These are phyloP conservation scores for Rachycentron canadum DNA, from an alignment of 2,797 vertebrate species.

Conservation along the genomic window DNA sequence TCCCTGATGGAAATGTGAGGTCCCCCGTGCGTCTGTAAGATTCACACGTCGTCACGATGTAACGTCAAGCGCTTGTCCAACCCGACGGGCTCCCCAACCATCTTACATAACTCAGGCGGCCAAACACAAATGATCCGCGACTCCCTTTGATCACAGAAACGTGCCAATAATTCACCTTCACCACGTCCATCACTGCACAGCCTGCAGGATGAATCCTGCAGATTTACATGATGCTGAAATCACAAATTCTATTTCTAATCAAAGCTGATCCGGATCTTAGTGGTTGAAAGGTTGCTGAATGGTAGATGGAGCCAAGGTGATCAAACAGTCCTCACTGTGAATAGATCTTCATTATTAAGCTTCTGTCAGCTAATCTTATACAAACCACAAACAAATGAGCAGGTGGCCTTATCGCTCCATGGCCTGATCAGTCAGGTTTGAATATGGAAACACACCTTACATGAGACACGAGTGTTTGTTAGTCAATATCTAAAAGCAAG, in stretches of 20 bases:
- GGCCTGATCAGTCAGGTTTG: constrained; percentile 10
- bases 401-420: constrained; percentile 30
- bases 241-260: too few species aligned
- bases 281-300: not conserved
- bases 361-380: not conserved
- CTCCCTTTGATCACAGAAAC: not conserved
- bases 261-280: not conserved
- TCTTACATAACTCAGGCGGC: constrained; percentile 60
- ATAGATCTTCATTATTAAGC: not conserved
- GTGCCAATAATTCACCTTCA: not conserved
- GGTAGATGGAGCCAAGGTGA: not conserved
- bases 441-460: constrained; percentile 31
- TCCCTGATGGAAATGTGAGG: constrained; percentile 57
- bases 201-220: not conserved
- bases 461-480: not conserved
- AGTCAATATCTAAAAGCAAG: not conserved
- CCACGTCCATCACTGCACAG: not conserved
- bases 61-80: constrained; percentile 67
- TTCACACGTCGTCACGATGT: constrained; percentile 67
- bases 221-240: not conserved
- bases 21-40: constrained; percentile 29
- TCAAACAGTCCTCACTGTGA: not conserved
- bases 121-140: constrained; percentile 22
- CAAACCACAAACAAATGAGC: constrained; percentile 55
- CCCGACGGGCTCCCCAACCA: constrained; percentile 34